A percentile compares a stretch with the other conserved stretches of the same genome.
Evolutionary conservation across 2,797 vertebrate species (phyloP).

Genomic region (Hippoglossus hippoglossus): DNA sequence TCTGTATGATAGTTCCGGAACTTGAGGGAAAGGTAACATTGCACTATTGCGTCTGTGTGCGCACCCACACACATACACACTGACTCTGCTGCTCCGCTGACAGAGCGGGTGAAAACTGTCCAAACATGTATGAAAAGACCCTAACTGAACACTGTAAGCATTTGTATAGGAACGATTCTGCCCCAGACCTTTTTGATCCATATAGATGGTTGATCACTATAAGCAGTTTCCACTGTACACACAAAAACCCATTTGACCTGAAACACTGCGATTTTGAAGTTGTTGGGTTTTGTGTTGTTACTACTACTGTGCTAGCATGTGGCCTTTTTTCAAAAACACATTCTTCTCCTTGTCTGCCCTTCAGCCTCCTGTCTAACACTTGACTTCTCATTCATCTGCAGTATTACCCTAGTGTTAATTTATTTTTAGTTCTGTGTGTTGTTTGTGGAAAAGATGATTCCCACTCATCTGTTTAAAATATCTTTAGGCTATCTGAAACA

Average conservation of each 20-base stretch:
- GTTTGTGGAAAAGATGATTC: constrained; percentile 49
- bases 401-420: constrained; percentile 46
- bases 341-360: not conserved
- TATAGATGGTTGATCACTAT: too few species aligned
- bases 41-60: too few species aligned
- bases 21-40: too few species aligned
- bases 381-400: constrained; percentile 24
- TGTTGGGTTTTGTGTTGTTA: constrained; percentile 71
- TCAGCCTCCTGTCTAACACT: constrained; percentile 1
- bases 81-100: too few species aligned
- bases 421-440: constrained; percentile 47
- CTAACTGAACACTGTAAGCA: too few species aligned
- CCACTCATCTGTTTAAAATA: constrained; percentile 57
- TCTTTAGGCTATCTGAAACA: constrained; percentile 52
- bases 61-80: too few species aligned
- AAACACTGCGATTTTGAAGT: constrained; percentile 64
- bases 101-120: too few species aligned
- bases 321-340: constrained; percentile 46
- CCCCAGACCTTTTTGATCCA: too few species aligned
- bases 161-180: too few species aligned
- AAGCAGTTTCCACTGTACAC: constrained; percentile 60
- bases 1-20: too few species aligned
- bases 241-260: constrained; percentile 71
- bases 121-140: too few species aligned
- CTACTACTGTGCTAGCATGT: constrained; percentile 71